Conservation (phyloP, 1,140 invertebrate species). For the Bradysia coprophila region DNA sequence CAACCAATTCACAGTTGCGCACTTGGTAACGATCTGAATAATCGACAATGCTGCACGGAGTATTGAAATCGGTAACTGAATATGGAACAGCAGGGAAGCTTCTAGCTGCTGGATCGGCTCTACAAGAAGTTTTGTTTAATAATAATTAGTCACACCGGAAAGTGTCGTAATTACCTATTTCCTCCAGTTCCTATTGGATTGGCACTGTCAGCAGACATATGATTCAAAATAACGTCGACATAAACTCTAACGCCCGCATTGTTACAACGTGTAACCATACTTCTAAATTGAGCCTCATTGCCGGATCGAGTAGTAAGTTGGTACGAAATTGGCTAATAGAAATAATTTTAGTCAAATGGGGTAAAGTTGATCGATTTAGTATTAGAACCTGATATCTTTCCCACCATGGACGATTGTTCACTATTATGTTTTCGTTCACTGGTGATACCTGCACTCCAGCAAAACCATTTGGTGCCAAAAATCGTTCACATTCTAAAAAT, state of each 20-base stretch:
- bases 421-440: slow-evolving; percentile 18
- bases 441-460: slow-evolving; percentile 50
- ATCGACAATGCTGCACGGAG: slow-evolving; percentile 28
- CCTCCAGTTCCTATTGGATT: slow-evolving; percentile 13
- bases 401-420: slow-evolving; percentile 40
- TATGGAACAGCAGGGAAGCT: slow-evolving; percentile 31
- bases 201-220: slow-evolving; percentile 37
- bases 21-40: slow-evolving; percentile 32
- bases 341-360: too few species aligned
- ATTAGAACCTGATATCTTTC: slow-evolving; percentile 72
- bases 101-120: slow-evolving; percentile 27
- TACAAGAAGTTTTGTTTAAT: too few species aligned
- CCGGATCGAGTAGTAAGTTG: slow-evolving; percentile 54
- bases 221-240: slow-evolving; percentile 53
- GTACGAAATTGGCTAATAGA: slow-evolving; percentile 71
- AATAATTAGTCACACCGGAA: too few species aligned
- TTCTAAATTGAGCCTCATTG: slow-evolving; percentile 35
- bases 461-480: slow-evolving; percentile 52
- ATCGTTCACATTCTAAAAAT: slow-evolving; percentile 65
- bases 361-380: too few species aligned
- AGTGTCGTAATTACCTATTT: too few species aligned
- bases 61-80: slow-evolving; percentile 25
- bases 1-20: slow-evolving; percentile 47
- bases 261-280: slow-evolving; percentile 53
- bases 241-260: slow-evolving; percentile 48